These are phyloP conservation scores for Chaetophractus vellerosus DNA, from an alignment of 2,797 vertebrate species.

Conservation along the genomic window DNA sequence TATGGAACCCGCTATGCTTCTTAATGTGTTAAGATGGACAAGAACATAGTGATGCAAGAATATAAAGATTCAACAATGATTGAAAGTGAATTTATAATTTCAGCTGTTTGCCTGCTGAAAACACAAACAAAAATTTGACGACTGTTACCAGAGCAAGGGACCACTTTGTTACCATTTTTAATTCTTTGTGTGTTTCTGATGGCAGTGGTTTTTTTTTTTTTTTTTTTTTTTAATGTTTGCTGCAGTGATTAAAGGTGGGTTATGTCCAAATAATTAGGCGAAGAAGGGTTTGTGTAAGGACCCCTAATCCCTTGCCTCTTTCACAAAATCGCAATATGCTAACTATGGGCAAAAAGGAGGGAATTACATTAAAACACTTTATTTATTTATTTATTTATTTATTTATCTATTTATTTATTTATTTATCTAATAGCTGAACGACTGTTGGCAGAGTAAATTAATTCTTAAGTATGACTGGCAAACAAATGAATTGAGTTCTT, in stretches of 20 bases:
- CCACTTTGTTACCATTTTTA: neutral
- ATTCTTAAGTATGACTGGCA: neutral
- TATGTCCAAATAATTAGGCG: neutral
- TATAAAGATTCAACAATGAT: neutral
- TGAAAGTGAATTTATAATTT: slow-evolving; percentile 36
- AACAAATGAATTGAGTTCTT: neutral
- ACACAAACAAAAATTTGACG: neutral
- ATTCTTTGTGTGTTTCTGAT: slow-evolving; percentile 9
- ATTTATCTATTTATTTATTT: slow-evolving; percentile 20
- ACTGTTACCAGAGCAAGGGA: neutral
- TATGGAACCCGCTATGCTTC: neutral
- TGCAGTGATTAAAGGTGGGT: neutral
- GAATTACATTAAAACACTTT: neutral
- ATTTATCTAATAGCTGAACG: slow-evolving; percentile 54
- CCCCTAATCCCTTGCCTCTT: neutral
- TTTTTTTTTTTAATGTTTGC: neutral
- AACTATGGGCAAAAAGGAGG: neutral
- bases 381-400: slow-evolving; percentile 23
- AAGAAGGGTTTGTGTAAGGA: neutral
- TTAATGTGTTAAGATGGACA: neutral
- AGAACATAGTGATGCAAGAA: neutral
- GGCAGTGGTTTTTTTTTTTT: neutral
- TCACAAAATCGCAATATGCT: neutral
- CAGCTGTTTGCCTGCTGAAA: neutral
- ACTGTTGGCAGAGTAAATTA: slow-evolving; percentile 33